These are phyloP conservation scores for Chaetorhynchus papuensis DNA, from an alignment of 2,113 vertebrate genomes.

Conservation along the genomic window DNA sequence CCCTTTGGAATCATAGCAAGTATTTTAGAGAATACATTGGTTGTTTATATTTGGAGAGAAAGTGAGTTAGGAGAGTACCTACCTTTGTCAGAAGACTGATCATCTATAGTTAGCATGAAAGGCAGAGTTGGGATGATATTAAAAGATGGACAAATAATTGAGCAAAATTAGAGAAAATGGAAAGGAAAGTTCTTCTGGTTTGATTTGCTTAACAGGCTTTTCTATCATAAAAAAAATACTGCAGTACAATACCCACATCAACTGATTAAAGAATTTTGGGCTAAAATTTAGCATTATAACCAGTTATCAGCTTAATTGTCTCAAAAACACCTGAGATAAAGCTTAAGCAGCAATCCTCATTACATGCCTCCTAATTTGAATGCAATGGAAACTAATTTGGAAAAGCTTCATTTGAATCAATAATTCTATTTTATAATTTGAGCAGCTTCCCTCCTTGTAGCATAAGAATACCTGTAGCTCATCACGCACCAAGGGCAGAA, in stretches of 20 bases:
- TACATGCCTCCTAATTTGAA: not conserved
- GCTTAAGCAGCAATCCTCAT: not conserved
- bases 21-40: not conserved
- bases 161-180: not conserved
- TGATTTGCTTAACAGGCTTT: not conserved
- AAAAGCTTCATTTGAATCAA: not conserved
- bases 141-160: conserved; percentile 21
- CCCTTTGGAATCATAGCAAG: not conserved
- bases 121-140: conserved; percentile 67
- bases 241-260: not conserved
- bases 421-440: not conserved
- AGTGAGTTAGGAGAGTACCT: conserved; percentile 46
- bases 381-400: not conserved
- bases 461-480: not conserved
- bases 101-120: conserved; percentile 86
- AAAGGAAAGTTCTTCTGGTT: not conserved
- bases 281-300: not conserved
- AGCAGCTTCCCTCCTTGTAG: not conserved
- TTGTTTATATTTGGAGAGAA: not conserved
- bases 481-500: not conserved
- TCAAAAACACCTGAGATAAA: not conserved
- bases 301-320: not conserved
- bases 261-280: not conserved
- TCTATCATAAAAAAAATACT: not conserved
- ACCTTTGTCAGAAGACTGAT: conserved; percentile 91